Percentiles rank a stretch among this genome's conserved stretches.
Evolutionary conservation across 2,888 invertebrate species (phyloP).

Genomic region (Steromphala cineraria): DNA sequence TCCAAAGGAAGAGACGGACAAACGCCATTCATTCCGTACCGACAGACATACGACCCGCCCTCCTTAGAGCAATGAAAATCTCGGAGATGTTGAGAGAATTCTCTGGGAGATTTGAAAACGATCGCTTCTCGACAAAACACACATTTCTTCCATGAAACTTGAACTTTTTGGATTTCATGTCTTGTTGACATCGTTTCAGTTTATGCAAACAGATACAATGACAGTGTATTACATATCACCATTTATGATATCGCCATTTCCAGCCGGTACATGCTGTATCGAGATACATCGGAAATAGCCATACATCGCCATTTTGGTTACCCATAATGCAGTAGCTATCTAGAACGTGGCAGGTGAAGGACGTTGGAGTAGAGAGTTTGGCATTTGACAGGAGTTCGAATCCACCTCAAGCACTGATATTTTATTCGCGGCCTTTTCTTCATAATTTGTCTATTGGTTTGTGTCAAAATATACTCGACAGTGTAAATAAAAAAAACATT

Average conservation of each 20-base stretch:
- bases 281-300: constrained; percentile 8
- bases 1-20: constrained; percentile 91
- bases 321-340: constrained; percentile 1
- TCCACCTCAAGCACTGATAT: no score
- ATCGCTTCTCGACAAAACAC: constrained; percentile 52
- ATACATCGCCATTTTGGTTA: constrained; percentile 14
- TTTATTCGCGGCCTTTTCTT: no score
- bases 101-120: constrained; percentile 69
- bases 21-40: constrained; percentile 90
- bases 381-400: no score
- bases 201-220: not conserved
- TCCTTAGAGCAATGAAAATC: constrained; percentile 88
- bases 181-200: not conserved
- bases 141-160: constrained; percentile 61
- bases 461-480: no score
- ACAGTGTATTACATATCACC: not conserved
- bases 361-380: not conserved
- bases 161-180: not conserved
- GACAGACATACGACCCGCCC: constrained; percentile 90
- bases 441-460: no score
- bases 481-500: no score
- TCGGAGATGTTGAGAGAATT: constrained; percentile 84
- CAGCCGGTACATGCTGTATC: not conserved
- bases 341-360: constrained; percentile 16
- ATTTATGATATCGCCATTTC: not conserved